Percentiles rank a stretch among this genome's conserved stretches.
These are phyloP conservation scores for Cataglyphis albicans DNA, from an alignment of 2,888 invertebrate genomes.

Conservation along the genomic window DNA sequence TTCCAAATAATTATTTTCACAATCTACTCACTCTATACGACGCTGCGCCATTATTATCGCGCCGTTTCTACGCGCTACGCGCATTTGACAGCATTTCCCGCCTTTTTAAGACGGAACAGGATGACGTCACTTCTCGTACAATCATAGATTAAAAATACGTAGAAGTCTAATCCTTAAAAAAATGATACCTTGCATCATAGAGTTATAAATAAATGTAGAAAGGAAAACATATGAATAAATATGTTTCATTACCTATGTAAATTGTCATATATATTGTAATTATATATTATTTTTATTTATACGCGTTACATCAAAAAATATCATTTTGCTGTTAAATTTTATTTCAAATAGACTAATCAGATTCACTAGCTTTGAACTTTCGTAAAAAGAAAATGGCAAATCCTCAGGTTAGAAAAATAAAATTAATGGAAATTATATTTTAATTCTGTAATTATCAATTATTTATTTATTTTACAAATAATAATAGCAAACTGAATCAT, in stretches of 20 bases:
- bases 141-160: not conserved
- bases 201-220: not conserved
- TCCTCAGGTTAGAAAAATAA: not conserved
- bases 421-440: not conserved
- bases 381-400: not conserved
- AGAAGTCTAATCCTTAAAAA: not conserved
- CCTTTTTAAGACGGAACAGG: conserved; percentile 22
- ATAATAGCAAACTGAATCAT: conserved; percentile 7
- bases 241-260: no score
- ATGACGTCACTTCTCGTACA: not conserved
- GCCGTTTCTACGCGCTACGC: conserved; percentile 60
- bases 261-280: no score
- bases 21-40: conserved; percentile 79
- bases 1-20: not conserved
- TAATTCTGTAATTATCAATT: not conserved
- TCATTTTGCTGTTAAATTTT: not conserved
- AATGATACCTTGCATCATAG: not conserved
- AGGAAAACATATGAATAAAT: not conserved
- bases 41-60: conserved; percentile 81
- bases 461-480: conserved; percentile 34
- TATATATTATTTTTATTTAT: no score
- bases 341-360: not conserved
- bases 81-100: conserved; percentile 42
- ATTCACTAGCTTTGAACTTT: not conserved
- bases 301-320: no score